Evolutionary conservation across 2,113 vertebrate species (phyloP), one percentile per base, ranked within the genome.

Genomic region (Gnathonemus echidnorhynchus): DNA sequence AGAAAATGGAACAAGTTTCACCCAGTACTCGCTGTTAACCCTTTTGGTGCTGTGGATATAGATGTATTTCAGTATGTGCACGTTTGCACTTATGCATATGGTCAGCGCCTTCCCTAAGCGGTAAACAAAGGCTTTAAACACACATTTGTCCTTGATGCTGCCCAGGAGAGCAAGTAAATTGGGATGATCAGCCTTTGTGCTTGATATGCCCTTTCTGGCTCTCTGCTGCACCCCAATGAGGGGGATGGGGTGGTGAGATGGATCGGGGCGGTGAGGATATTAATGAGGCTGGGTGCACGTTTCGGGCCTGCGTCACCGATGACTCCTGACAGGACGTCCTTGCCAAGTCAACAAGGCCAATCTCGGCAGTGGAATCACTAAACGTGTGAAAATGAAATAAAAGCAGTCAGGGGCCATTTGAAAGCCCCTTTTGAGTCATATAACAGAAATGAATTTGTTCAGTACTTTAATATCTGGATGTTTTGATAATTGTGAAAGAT

Each of bases 291-390:
- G 88, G n/a, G 58, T 87, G 90, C 85, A 62, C 70, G 91, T 89
- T 92, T 88, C 89, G 93, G 91, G 91, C 92, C 92, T 27, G 90
- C 90, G 45, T 90, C 9, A 91, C 50, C 92, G 93, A 91, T 27
- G n/a, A 27, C 93, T 92, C 90, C 92, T 95, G 94, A 95, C 95
- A 95, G 95, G 93, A 92, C 93, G 95, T 95, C 95, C 95, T 96
- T 96, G 95, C 93, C 93, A 91, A 95, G 94, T 95, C 95, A 95
- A 96, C 95, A 96, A 95, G 94, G 95, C 95, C 94, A 94, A 96
- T 96, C 94, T 95, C 93, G 62, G 91, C 93, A 93, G 93, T 91
- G 93, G 95, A 92, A 94, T 94, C 94, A 93, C 94, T 92, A 93
- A 48, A 90, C 4, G 11, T 11, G 77, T 50, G 77, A 48, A 27